Evolutionary conservation across 2,797 vertebrate species (phyloP).

Genomic region (Hippoglossus hippoglossus): DNA sequence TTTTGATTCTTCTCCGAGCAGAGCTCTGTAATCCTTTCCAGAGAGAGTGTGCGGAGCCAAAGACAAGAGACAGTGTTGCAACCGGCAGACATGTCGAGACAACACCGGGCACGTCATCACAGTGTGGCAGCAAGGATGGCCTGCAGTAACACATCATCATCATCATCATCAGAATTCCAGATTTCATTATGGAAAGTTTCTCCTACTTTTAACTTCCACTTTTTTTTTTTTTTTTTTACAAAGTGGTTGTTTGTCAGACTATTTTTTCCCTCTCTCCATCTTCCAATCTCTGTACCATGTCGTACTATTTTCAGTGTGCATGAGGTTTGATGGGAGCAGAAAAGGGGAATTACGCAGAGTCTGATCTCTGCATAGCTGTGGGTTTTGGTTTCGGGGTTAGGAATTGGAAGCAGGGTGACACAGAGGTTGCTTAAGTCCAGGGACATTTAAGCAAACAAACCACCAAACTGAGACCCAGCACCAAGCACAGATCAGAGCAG

Average conservation of each 20-base stretch:
- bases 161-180: constrained; percentile 57
- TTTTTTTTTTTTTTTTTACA: constrained; percentile 8
- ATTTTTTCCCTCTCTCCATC: constrained; percentile 7
- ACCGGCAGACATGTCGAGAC: constrained; percentile 78
- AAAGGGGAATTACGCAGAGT: constrained; percentile 67
- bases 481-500: constrained; percentile 20
- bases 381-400: constrained; percentile 60
- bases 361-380: constrained; percentile 71
- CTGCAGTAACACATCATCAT: constrained; percentile 64
- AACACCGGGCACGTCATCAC: constrained; percentile 55
- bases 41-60: constrained; percentile 47
- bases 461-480: constrained; percentile 10
- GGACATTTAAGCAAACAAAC: constrained; percentile 13
- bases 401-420: constrained; percentile 41
- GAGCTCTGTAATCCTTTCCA: constrained; percentile 68
- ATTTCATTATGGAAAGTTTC: constrained; percentile 60
- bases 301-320: constrained; percentile 57
- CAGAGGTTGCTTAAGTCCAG: constrained; percentile 47
- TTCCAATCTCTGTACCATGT: constrained; percentile 31
- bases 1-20: constrained; percentile 70
- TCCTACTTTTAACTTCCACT: background rate
- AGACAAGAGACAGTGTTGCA: constrained; percentile 58
- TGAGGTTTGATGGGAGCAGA: constrained; percentile 67
- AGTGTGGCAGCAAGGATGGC: constrained; percentile 58
- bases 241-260: constrained; percentile 39